Percentiles rank a stretch among this genome's conserved stretches.
These are phyloP conservation scores for Martes martes DNA, from an alignment of 2,113 vertebrate genomes.

Conservation along the genomic window DNA sequence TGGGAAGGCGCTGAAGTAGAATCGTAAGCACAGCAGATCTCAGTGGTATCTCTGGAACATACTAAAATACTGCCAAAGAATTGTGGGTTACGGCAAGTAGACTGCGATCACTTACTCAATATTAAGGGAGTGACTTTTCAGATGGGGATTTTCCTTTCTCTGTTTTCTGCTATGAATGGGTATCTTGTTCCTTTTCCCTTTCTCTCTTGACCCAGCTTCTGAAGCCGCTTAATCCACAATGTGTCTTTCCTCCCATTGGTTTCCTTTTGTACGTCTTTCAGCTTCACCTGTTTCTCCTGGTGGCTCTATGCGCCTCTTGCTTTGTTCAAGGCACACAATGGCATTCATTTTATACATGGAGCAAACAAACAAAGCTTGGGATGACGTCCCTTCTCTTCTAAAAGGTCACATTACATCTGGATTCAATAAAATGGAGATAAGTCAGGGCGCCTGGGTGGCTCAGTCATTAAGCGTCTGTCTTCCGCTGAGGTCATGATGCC, in stretches of 20 bases:
- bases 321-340: neutral
- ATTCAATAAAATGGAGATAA: neutral
- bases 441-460: too few species aligned
- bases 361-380: neutral
- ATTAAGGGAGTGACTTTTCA: neutral
- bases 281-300: neutral
- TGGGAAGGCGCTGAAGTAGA: neutral
- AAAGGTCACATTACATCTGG: neutral
- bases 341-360: slow-evolving; percentile 31
- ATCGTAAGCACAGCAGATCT: neutral
- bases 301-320: accelerated
- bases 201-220: neutral
- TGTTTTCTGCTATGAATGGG: neutral
- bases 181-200: neutral
- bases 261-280: neutral
- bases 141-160: neutral
- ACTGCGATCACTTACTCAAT: neutral
- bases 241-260: neutral
- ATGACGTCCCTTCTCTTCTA: neutral
- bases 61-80: neutral
- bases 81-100: neutral
- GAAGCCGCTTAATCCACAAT: neutral
- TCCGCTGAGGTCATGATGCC: too few species aligned
- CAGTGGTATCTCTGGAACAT: neutral
- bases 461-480: too few species aligned